Conservation (phyloP, 2,113 vertebrate genomes). For the Brachyistius frenatus region DNA sequence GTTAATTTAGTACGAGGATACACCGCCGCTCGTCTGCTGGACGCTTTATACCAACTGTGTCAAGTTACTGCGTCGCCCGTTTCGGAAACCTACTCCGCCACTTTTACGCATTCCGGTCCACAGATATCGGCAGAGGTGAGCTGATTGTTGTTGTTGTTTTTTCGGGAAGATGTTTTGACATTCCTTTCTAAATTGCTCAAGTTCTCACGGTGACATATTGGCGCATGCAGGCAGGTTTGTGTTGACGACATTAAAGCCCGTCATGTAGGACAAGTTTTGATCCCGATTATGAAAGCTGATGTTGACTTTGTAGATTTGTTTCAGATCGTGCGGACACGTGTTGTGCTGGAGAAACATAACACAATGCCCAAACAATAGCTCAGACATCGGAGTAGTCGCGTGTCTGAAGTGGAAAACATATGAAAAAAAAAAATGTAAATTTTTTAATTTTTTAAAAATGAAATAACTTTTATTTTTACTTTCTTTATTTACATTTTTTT, state of each 20-base stretch:
- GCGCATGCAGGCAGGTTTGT: background rate
- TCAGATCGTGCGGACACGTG: slow-evolving; percentile 68
- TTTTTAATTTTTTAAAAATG: background rate
- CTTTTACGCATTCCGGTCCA: slow-evolving; percentile 63
- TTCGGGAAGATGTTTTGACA: slow-evolving; percentile 73
- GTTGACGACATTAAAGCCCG: background rate
- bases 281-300: slow-evolving; percentile 19
- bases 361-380: slow-evolving; percentile 22
- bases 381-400: background rate
- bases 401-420: background rate
- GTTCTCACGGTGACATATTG: slow-evolving; percentile 67
- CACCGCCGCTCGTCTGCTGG: slow-evolving; percentile 64
- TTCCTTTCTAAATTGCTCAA: slow-evolving; percentile 65
- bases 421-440: too few relatives aligned
- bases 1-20: slow-evolving; percentile 79
- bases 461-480: background rate
- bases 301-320: slow-evolving; percentile 50
- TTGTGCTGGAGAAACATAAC: slow-evolving; percentile 55
- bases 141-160: background rate
- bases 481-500: too few relatives aligned
- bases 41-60: slow-evolving; percentile 53
- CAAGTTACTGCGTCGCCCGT: slow-evolving; percentile 33
- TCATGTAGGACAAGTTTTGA: background rate
- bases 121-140: slow-evolving; percentile 79
- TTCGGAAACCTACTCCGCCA: slow-evolving; percentile 29